These are phyloP conservation scores for Amiota minor DNA, from an alignment of 2,888 invertebrate species.

Conservation along the genomic window DNA sequence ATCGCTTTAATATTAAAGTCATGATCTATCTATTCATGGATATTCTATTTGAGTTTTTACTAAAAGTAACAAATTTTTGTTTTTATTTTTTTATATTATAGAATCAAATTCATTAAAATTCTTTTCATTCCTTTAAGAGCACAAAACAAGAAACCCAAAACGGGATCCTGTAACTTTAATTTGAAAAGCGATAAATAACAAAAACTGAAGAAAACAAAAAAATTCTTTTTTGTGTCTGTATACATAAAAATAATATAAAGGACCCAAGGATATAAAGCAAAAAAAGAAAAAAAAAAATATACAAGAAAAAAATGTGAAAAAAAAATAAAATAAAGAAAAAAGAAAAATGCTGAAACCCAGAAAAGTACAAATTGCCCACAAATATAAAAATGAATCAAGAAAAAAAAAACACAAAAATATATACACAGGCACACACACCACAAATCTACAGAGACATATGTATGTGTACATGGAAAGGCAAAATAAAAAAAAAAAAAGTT, in stretches of 20 bases:
- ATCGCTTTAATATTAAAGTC: no score
- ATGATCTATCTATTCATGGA: no score
- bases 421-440: no score
- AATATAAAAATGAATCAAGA: conserved; percentile 53
- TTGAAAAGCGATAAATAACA: conserved; percentile 23
- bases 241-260: not conserved
- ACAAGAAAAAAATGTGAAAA: not conserved
- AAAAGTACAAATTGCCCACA: conserved; percentile 69
- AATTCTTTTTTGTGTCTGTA: not conserved
- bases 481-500: conserved; percentile 54
- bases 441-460: no score
- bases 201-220: not conserved
- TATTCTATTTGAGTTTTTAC: no score
- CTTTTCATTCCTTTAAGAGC: no score
- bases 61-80: no score
- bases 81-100: no score
- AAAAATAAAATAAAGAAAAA: not conserved
- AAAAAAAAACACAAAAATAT: conserved; percentile 16
- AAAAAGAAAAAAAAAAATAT: not conserved
- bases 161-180: not conserved
- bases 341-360: conserved; percentile 64
- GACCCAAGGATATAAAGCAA: not conserved
- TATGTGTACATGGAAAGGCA: not conserved
- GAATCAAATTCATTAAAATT: no score
- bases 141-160: no score